Conservation (phyloP, 2,888 invertebrate genomes). For the Ochropleura leucogaster region DNA sequence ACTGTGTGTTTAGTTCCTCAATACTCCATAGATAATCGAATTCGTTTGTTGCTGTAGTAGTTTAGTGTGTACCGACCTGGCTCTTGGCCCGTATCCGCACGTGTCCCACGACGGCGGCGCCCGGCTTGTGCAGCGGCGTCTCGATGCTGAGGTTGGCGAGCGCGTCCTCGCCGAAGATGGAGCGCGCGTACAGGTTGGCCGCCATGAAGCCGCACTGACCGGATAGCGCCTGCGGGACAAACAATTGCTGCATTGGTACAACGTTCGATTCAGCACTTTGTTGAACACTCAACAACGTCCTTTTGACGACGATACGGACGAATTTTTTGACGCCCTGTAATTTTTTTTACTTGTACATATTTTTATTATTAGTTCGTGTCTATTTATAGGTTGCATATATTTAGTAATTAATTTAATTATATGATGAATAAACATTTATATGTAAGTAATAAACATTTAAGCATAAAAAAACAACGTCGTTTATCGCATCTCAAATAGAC, state of each 20-base stretch:
- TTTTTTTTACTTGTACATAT: no score
- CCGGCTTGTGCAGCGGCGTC: constrained; percentile 96
- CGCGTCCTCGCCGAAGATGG: constrained; percentile 99
- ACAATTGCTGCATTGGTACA: not conserved
- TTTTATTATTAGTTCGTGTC: no score
- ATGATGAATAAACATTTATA: no score
- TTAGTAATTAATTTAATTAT: no score
- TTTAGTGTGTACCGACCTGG: constrained; percentile 91
- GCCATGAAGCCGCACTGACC: constrained; percentile 99
- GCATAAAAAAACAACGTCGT: no score
- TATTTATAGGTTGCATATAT: no score
- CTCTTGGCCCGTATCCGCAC: constrained; percentile 99
- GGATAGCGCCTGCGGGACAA: constrained; percentile 93
- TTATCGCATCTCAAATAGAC: not conserved
- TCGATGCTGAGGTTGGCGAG: constrained; percentile 99
- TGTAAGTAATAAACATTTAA: no score
- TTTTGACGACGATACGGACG: no score
- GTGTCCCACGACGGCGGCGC: constrained; percentile 98
- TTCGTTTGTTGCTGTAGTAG: no score
- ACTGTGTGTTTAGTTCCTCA: no score
- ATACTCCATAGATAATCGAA: no score
- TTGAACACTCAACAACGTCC: not conserved
- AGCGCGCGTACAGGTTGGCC: constrained; percentile 99
- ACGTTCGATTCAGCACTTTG: not conserved
- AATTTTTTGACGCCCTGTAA: no score